Conservation (phyloP, 1,140 invertebrate species). For the Drosophila varians region DNA sequence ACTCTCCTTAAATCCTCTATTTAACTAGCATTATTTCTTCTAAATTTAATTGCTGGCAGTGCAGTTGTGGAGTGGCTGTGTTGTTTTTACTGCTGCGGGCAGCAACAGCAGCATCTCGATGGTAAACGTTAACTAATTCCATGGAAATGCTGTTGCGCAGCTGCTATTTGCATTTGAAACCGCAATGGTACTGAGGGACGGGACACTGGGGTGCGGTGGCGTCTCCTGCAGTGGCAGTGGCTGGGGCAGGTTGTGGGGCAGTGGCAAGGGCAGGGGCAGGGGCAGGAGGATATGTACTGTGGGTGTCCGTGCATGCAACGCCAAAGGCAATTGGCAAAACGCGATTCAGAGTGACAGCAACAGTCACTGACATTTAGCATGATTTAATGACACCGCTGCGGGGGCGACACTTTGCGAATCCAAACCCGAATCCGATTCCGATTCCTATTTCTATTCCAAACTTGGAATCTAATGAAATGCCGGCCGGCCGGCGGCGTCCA, state of each 20-base stretch:
- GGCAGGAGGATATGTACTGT: not conserved
- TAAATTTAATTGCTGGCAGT: constrained; percentile 1
- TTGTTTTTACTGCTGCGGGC: constrained; percentile 36
- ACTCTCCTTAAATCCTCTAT: not conserved
- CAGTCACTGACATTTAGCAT: constrained; percentile 78
- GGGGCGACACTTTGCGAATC: constrained; percentile 33
- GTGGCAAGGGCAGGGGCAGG: constrained; percentile 1
- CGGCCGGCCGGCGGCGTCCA: constrained; percentile 20
- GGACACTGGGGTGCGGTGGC: not conserved
- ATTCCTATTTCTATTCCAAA: constrained; percentile 3
- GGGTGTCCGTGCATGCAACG: constrained; percentile 49
- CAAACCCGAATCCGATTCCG: not conserved
- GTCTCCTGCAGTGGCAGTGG: not conserved
- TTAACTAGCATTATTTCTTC: not conserved
- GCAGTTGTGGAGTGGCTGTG: constrained; percentile 22
- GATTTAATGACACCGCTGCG: constrained; percentile 75
- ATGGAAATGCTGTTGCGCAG: constrained; percentile 67
- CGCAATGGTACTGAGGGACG: constrained; percentile 30
- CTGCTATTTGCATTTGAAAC: constrained; percentile 74
- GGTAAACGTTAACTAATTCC: constrained; percentile 81
- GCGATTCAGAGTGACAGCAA: constrained; percentile 59
- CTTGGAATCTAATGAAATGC: constrained; percentile 55
- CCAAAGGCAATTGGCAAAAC: constrained; percentile 42
- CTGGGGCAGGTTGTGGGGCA: not conserved
- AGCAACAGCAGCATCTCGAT: constrained; percentile 41